Evolutionary conservation across 2,113 vertebrate species (phyloP), one percentile per base, ranked within the genome.

Genomic region (Carettochelys insculpta): DNA sequence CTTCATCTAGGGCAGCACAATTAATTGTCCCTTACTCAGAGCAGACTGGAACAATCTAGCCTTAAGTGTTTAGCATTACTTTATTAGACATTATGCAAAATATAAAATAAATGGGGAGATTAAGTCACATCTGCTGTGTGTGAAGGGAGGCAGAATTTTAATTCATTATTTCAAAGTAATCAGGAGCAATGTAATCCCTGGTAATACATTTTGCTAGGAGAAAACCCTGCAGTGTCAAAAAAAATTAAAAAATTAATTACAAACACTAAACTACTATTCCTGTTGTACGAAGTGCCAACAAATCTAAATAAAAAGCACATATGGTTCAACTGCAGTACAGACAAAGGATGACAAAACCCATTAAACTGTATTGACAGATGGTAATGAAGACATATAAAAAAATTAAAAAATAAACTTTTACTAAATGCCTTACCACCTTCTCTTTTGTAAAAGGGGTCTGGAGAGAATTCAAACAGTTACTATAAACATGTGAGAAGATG

Each of bases 321-420:
- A 76, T 89, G 52, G 1, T 77, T 58, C 29, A 53, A 61, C 13
- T 38, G 53, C 38, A 58, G 41, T 58, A 45, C 41, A 53, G 54
- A 82, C 54, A 84, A 92, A 89, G 76, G 76, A 14, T n/a, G 77
- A 73, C 56, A 94, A 92, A 82, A 53, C 10, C 47, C 82, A 51
- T 75, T 89, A 88, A 41, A 82, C 5, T 85, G 51, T 77, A 92
- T 75, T 89, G 82, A 89, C 71, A 94, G 78, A 76, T 83, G 48
- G 65, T 54, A 92, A 82, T 3, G 2, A 29, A 89, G 29, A 58
- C 0, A 48, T 61, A 90, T 53, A 54, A 80, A 81, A 81, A 81
- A 56, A n/a, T n/a, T 56, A 81, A 81, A 89, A 6, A 87, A 1
- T 7, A 87, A 92, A 83, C 2, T 13, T 76, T 89, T 80, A 88